Base-by-base conservation (phyloP, 2,888 invertebrate genomes). In the Hyposoter didymator region DNA sequence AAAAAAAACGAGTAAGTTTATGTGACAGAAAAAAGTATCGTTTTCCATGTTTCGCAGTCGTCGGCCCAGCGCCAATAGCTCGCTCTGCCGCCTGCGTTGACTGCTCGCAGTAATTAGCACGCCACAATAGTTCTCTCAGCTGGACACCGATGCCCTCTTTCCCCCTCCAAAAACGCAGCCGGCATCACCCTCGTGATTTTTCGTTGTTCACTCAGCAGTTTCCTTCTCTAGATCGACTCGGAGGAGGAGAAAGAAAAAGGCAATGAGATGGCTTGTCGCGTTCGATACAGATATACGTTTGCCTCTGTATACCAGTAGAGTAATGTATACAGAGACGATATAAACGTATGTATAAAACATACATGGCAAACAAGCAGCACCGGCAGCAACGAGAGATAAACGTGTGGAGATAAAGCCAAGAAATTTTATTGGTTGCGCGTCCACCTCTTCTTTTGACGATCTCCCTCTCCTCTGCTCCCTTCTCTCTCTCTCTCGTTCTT, bases 401-500 rank as follows among this genome's bases (percentile, higher is more conserved):
- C 91, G 90, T 91, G 91, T 92, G 90, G 90, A 92, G 93, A 93
- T 93, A 93, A 92, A 92, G 88, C 88, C 89, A 82, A 75, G 84
- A 90, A 89, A 90, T 91, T 90, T 92, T 91, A 93, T 93, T 93
- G 93, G 93, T 88, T 88, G 90, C 82, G 39, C 52, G 28, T 55
- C 70, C 73, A 49, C 19, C 47, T 62, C 72, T 45, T 45, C 49
- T 47, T 80, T 22, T 52, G 62, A 17, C 69, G 39, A 47, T 39
- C 59, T 47, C 59, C 12, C 69, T 49, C 47, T 69, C 64, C 47
- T 59, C 64, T 28, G 32, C 49, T 62, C 22, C 35, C 39, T 52
- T 66, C 85, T 82, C 82, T 86, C 84, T 78, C 84, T 72, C 64
- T 64, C 28, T 17, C 12, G 19, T 78, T 52, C n/a, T 55, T 39